Evolutionary conservation across 2,888 invertebrate genomes (phyloP).

Genomic region (Phlogophora meticulosa): DNA sequence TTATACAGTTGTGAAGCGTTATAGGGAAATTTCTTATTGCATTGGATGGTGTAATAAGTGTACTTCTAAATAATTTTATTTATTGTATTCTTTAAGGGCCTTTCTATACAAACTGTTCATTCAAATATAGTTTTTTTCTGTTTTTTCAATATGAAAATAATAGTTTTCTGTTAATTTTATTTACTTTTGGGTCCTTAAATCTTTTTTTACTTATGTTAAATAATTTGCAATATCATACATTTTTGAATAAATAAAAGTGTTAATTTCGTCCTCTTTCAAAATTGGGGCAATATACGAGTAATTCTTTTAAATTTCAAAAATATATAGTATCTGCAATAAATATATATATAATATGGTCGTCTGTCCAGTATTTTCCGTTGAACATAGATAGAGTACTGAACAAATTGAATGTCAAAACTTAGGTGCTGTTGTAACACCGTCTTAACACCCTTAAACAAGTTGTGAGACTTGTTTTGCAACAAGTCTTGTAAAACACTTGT

Average conservation of each 20-base stretch:
- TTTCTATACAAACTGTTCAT: constrained; percentile 1
- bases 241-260: background rate
- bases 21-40: constrained; percentile 51
- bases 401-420: constrained; percentile 77
- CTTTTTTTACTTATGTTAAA: constrained; percentile 19
- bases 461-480: too few relatives aligned
- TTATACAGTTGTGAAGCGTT: constrained; percentile 65
- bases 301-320: constrained; percentile 19
- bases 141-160: constrained; percentile 5
- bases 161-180: constrained; percentile 12
- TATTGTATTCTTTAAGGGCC: constrained; percentile 25
- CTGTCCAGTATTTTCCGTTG: constrained; percentile 62
- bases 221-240: constrained; percentile 28
- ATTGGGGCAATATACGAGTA: constrained; percentile 17
- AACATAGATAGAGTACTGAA: constrained; percentile 73
- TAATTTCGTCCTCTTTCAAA: constrained; percentile 29
- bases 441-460: too few relatives aligned
- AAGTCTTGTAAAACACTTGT: too few relatives aligned
- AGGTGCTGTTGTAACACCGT: constrained; percentile 73
- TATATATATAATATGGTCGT: constrained; percentile 29
- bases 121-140: background rate
- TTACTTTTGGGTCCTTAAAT: constrained; percentile 13
- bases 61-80: constrained; percentile 38
- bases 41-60: constrained; percentile 43
- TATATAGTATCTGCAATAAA: constrained; percentile 26